phyloP scores from a whole-genome alignment of 1,140 invertebrate genomes.

The Drosophila suzukii region DNA sequence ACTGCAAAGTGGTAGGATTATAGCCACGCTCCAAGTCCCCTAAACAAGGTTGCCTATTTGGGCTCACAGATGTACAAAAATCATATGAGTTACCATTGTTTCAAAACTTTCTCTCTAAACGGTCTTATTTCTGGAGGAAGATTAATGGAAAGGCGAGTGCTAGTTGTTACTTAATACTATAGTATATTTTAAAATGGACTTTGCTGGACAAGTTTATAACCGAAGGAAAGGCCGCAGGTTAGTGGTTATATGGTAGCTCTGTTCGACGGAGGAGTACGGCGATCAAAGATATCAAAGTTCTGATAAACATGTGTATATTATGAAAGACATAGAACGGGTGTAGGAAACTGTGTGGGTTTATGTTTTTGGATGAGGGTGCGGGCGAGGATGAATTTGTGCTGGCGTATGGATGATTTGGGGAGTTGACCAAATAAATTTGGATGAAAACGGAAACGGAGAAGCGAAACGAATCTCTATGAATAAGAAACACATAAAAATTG shows the following conservation, averaged over 20 bases:
- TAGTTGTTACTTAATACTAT: slow-evolving; percentile 20
- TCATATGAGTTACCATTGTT: too few relatives aligned
- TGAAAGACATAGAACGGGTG: not conserved
- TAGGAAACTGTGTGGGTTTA: not conserved
- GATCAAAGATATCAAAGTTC: not conserved
- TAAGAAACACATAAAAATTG: slow-evolving; percentile 76
- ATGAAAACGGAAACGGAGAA: not conserved
- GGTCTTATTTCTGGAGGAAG: not conserved
- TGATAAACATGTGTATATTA: slow-evolving; percentile 1
- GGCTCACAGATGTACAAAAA: too few relatives aligned
- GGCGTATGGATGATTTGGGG: not conserved
- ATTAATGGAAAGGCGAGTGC: not conserved
- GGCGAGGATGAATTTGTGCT: not conserved
- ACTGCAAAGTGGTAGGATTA: not conserved
- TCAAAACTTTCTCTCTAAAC: not conserved
- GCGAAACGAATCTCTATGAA: slow-evolving; percentile 35
- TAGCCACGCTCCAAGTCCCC: not conserved
- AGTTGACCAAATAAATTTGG: not conserved
- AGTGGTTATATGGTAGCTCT: not conserved
- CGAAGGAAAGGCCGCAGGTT: not conserved
- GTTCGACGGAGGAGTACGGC: not conserved
- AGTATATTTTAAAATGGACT: not conserved
- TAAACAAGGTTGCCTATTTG: not conserved
- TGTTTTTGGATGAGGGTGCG: not conserved
- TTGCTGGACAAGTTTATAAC: not conserved